phyloP scores from a whole-genome alignment of 2,888 invertebrate species.

The Perithous albicinctus region DNA sequence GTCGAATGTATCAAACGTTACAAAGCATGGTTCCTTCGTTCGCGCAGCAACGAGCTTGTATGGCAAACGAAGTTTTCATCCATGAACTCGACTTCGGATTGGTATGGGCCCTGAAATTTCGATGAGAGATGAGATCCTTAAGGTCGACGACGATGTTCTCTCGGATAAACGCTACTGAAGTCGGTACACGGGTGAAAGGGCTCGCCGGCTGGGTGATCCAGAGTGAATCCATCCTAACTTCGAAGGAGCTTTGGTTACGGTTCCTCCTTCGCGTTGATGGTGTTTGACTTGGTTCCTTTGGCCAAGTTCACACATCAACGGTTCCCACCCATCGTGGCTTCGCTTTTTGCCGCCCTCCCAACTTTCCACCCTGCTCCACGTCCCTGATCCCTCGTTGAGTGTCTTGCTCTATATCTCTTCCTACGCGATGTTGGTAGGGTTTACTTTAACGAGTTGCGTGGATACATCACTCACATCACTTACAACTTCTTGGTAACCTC shows the following conservation, averaged over 20 bases:
- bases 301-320: slow-evolving; percentile 44
- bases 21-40: slow-evolving; percentile 2
- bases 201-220: slow-evolving; percentile 11
- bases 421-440: slow-evolving; percentile 37
- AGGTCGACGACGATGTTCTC: slow-evolving; percentile 28
- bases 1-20: neutral
- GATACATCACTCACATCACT: slow-evolving; percentile 36
- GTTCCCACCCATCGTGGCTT: slow-evolving; percentile 15
- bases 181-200: slow-evolving; percentile 31
- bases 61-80: slow-evolving; percentile 11
- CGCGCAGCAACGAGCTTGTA: slow-evolving; percentile 11
- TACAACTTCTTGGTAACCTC: slow-evolving; percentile 31
- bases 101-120: slow-evolving; percentile 17
- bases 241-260: slow-evolving; percentile 43
- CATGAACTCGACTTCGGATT: too few relatives aligned
- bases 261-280: slow-evolving; percentile 54
- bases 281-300: slow-evolving; percentile 65
- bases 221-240: slow-evolving; percentile 43
- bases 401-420: slow-evolving; percentile 21
- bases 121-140: neutral
- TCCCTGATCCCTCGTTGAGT: neutral
- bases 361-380: slow-evolving; percentile 25
- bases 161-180: slow-evolving; percentile 25
- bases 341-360: slow-evolving; percentile 10
- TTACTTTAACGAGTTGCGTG: slow-evolving; percentile 49